Evolutionary conservation across 2,113 vertebrate genomes (phyloP).

Genomic region (Natator depressus): DNA sequence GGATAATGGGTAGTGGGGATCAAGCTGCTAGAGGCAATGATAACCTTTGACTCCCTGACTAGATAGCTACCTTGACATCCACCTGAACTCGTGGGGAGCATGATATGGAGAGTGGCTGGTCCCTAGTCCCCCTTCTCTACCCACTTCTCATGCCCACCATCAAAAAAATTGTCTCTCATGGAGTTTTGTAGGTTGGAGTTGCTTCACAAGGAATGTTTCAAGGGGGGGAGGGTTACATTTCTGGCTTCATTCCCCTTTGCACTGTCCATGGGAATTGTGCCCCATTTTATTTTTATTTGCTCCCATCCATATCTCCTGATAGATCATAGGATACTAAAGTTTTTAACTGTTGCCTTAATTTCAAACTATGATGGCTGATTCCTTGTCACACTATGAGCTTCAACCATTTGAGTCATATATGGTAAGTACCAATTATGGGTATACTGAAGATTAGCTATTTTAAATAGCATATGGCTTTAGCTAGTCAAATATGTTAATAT

Average conservation of each 20-base stretch:
- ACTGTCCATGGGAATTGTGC: not conserved
- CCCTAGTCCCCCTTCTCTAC: not conserved
- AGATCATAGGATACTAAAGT: not conserved
- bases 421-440: slow-evolving; percentile 27
- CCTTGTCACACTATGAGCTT: not conserved
- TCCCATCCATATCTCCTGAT: not conserved
- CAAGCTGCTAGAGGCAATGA: not conserved
- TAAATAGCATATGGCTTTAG: not conserved
- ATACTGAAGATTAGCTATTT: slow-evolving; percentile 33
- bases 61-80: not conserved
- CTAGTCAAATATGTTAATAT: slow-evolving; percentile 20
- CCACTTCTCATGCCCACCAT: not conserved
- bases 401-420: not conserved
- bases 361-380: slow-evolving; percentile 10
- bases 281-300: not conserved
- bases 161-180: not conserved
- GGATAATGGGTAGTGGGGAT: not conserved
- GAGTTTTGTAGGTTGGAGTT: not conserved
- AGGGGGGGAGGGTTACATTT: too few relatives aligned
- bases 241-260: not conserved
- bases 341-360: slow-evolving; percentile 13
- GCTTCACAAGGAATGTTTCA: not conserved
- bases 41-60: not conserved
- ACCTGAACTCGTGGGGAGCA: not conserved
- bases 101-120: not conserved